Percentiles rank a stretch among this genome's conserved stretches.
phyloP scores from a whole-genome alignment of 2,113 vertebrate genomes.

The Petaurus breviceps region DNA sequence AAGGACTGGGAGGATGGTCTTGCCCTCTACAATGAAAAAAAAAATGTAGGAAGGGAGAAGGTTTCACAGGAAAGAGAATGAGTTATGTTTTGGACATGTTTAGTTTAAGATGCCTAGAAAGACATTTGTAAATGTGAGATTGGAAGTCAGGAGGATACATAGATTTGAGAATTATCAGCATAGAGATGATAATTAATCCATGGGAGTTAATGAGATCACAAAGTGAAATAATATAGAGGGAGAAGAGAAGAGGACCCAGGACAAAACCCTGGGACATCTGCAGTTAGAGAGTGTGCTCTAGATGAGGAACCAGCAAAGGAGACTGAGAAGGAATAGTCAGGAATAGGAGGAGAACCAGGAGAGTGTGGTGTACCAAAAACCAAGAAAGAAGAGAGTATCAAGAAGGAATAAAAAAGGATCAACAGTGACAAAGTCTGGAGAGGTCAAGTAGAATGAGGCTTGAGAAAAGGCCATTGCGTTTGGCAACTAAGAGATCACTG shows the following conservation, averaged over 20 bases:
- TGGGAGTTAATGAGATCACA: neutral
- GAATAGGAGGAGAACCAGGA: neutral
- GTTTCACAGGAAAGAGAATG: neutral
- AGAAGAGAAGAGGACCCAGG: neutral
- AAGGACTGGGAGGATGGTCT: neutral
- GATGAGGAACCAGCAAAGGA: neutral
- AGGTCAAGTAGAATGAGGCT: neutral
- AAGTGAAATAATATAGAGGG: neutral
- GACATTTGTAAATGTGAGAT: neutral
- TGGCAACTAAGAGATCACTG: neutral
- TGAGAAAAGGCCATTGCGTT: neutral
- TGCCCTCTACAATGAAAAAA: neutral
- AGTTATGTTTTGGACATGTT: neutral
- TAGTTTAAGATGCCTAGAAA: neutral
- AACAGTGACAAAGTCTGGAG: neutral
- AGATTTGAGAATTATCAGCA: neutral
- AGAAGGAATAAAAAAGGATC: neutral
- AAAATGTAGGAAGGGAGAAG: neutral
- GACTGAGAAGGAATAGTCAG: neutral
- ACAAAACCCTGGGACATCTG: neutral
- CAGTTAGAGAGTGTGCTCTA: neutral
- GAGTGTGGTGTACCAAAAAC: neutral
- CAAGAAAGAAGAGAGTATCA: neutral
- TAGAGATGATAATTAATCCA: neutral
- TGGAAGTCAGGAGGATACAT: neutral